phyloP scores from a whole-genome alignment of 2,888 invertebrate genomes.

The Autographa gamma region DNA sequence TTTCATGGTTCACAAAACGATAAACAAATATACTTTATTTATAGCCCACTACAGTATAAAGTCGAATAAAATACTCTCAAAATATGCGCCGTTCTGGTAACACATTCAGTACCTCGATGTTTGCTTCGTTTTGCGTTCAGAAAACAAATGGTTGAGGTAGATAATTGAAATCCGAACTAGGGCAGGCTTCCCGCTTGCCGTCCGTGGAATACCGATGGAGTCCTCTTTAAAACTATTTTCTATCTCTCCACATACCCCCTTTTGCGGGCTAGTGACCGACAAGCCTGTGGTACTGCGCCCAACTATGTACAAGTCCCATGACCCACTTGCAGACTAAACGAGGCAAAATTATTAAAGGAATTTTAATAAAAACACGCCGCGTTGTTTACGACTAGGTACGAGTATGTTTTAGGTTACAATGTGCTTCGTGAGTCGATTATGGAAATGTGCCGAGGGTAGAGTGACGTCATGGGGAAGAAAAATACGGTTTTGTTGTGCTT shows the following conservation, averaged over 20 bases:
- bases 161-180: slow-evolving; percentile 77
- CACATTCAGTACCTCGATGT: slow-evolving; percentile 47
- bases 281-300: slow-evolving; percentile 43
- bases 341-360: slow-evolving; percentile 65
- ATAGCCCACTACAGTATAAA: slow-evolving; percentile 21
- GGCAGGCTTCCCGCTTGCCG: slow-evolving; percentile 57
- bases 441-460: slow-evolving; percentile 47
- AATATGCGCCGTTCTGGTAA: slow-evolving; percentile 50
- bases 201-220: slow-evolving; percentile 71
- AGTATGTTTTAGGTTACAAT: slow-evolving; percentile 47
- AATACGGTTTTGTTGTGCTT: slow-evolving; percentile 40
- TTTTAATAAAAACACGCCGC: slow-evolving; percentile 67
- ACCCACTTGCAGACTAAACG: slow-evolving; percentile 58
- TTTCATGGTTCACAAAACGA: slow-evolving; percentile 19
- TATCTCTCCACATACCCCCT: slow-evolving; percentile 63
- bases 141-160: slow-evolving; percentile 65
- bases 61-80: slow-evolving; percentile 48
- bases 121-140: slow-evolving; percentile 63
- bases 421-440: slow-evolving; percentile 55
- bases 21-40: slow-evolving; percentile 18
- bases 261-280: slow-evolving; percentile 62
- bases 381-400: slow-evolving; percentile 55
- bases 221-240: slow-evolving; percentile 75
- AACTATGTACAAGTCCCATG: slow-evolving; percentile 70
- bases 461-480: slow-evolving; percentile 54